These are phyloP conservation scores for Diogma glabrata DNA, from an alignment of 2,888 invertebrate species.

Conservation along the genomic window DNA sequence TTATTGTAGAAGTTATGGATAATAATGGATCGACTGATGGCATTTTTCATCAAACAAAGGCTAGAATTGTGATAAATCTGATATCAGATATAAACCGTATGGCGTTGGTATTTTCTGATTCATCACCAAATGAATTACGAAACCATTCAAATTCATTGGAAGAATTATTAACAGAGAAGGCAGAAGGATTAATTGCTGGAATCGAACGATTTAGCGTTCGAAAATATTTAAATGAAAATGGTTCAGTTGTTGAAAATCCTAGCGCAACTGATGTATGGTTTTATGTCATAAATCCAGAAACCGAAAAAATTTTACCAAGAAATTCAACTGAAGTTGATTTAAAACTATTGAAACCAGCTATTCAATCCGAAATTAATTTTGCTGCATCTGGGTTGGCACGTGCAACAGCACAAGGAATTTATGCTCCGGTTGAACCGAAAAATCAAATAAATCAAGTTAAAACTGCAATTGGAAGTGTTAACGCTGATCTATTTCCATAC, in stretches of 20 bases:
- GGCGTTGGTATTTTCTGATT: constrained; percentile 63
- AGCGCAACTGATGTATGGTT: constrained; percentile 80
- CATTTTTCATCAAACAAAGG: constrained; percentile 30
- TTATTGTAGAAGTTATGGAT: constrained; percentile 52
- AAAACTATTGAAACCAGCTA: constrained; percentile 49
- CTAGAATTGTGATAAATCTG: constrained; percentile 46
- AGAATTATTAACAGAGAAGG: constrained; percentile 39
- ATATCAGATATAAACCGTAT: constrained; percentile 66
- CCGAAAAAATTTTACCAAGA: constrained; percentile 58
- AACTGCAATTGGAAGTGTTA: constrained; percentile 40
- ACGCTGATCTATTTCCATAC: constrained; percentile 70
- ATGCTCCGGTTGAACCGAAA: constrained; percentile 37
- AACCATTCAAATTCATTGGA: constrained; percentile 40
- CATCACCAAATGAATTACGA: constrained; percentile 57
- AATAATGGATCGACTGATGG: constrained; percentile 40
- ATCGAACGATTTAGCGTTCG: constrained; percentile 74
- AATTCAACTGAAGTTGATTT: constrained; percentile 59
- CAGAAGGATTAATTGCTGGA: constrained; percentile 61
- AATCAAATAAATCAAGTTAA: constrained; percentile 37
- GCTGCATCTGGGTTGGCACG: constrained; percentile 56
- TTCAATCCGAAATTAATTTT: constrained; percentile 53
- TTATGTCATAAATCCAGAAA: constrained; percentile 69
- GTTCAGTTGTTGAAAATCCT: constrained; percentile 55
- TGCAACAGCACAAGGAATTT: constrained; percentile 55
- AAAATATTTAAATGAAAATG: constrained; percentile 60